Conservation (phyloP, 2,888 invertebrate species). For the Sericinus montela region DNA sequence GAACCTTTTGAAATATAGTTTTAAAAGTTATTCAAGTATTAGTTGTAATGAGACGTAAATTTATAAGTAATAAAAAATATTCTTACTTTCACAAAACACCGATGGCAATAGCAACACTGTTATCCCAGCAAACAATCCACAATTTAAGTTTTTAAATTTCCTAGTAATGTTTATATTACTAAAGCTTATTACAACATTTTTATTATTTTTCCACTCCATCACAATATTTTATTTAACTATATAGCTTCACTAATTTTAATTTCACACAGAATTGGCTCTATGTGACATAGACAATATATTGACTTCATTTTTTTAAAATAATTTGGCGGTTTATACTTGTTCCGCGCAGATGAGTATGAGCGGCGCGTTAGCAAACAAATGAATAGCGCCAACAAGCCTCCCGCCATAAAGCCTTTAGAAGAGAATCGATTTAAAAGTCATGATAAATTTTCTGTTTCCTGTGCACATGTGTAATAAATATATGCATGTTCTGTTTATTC, state of each 20-base stretch:
- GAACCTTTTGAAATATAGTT: no score
- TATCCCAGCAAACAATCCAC: not conserved
- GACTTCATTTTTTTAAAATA: not conserved
- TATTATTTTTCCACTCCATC: conserved; percentile 1
- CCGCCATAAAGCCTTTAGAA: conserved; percentile 11
- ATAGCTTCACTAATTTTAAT: not conserved
- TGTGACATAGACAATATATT: not conserved
- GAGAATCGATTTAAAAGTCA: not conserved
- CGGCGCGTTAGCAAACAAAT: conserved; percentile 1
- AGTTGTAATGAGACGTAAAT: no score
- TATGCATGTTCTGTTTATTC: no score
- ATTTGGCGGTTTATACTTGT: not conserved
- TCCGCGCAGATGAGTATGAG: not conserved
- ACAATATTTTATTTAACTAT: not conserved
- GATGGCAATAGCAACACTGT: conserved; percentile 6
- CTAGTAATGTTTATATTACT: not conserved
- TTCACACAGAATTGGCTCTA: not conserved
- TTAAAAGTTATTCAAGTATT: no score
- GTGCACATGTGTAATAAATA: not conserved
- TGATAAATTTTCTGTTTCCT: conserved; percentile 8
- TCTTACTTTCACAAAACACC: conserved; percentile 8
- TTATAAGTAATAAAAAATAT: not conserved
- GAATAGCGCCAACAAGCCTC: not conserved
- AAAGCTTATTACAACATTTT: not conserved
- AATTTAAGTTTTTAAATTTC: not conserved